phyloP scores from a whole-genome alignment of 2,797 vertebrate genomes.

The Sus cebifrons region DNA sequence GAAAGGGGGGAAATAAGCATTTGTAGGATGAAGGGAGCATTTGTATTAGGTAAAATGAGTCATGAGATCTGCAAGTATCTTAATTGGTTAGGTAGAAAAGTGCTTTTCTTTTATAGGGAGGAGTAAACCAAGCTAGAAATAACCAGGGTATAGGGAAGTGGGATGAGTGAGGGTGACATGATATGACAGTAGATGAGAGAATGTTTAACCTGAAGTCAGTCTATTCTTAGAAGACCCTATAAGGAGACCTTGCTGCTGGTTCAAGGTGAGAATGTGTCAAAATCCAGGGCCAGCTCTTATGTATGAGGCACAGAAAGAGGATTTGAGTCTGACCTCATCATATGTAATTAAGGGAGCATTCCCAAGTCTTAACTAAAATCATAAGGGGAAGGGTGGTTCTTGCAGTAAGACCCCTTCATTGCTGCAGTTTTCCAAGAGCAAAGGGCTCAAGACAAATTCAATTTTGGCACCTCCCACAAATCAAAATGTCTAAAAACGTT shows the following conservation, averaged over 20 bases:
- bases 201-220: neutral
- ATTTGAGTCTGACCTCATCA: neutral
- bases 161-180: neutral
- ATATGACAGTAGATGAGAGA: neutral
- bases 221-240: neutral
- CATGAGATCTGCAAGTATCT: neutral
- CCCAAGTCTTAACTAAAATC: neutral
- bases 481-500: neutral
- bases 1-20: neutral
- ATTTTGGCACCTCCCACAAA: neutral
- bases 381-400: neutral
- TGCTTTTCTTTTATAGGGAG: neutral
- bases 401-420: neutral
- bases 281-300: neutral
- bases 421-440: neutral
- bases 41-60: no score
- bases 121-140: neutral
- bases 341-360: neutral
- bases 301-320: neutral
- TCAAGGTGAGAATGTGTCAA: neutral
- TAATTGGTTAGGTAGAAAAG: neutral
- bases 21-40: neutral
- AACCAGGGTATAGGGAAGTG: no score
- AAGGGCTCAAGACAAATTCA: neutral
- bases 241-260: neutral